Base-by-base conservation (phyloP, 2,888 invertebrate species). In the Pristionchus entomophagus region DNA sequence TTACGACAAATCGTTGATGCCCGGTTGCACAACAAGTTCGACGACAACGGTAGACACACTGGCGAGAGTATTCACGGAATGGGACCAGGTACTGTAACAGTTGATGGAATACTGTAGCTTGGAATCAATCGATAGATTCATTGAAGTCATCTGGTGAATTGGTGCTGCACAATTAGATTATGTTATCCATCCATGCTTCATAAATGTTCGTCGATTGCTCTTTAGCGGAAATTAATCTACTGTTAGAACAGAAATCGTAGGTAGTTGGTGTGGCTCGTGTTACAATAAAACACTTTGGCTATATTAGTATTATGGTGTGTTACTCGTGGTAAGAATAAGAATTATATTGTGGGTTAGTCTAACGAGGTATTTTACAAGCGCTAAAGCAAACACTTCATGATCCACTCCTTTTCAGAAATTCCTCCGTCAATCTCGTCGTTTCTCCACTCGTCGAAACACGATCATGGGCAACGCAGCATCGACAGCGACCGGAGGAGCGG, bases 401-500 rank as follows among this genome's bases (percentile, higher is more conserved):
- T 14, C 45, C 45, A 10, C 45, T 45, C 45, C 45, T 45, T 83
- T 73, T n/a, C 84, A 84, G 84, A 84, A 73, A 38, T 84, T 84
- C 73, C 73, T 84, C 8, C 84, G 84, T 3, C 84, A 84, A 29
- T 84, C 84, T 45, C 32, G 41, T 6, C 84, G 84, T 12, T 84
- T 84, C 84, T 84, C 84, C 32, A 29, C 59, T 35, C 84, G 84
- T 53, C 35, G 35, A 12, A 35, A 17, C 32, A 53, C 41, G 51
- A 51, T 84, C 51, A 38, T 32, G 32, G 49, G 29, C 17, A 19
- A 45, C 6, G 56, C 51, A 14, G 22, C 84, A 26, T 19, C 73
- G 22, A 49, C 73, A 32, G 45, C 84, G 5, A n/a, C 78, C 19
- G 29, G 49, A 2, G 38, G 29, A 12, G 17, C 78, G 8, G 78